Base-by-base conservation (phyloP, 2,888 invertebrate genomes). In the Seira ritae region DNA sequence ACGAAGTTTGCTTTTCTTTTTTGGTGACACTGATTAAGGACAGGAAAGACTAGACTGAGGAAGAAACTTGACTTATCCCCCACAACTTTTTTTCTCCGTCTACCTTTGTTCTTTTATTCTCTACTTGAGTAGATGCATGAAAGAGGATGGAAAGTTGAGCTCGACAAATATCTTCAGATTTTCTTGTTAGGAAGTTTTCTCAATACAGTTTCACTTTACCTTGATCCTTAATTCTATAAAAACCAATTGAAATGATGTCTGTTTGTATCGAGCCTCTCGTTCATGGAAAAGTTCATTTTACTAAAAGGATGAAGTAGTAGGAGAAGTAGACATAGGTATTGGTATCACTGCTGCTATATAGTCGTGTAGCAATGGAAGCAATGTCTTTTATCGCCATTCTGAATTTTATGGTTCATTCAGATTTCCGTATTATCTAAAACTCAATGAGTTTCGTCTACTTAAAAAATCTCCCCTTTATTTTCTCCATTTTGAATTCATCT, bases 21-120 rank as follows among this genome's bases (percentile, higher is more conserved):
- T 66, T 69, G 67, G 83, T 82, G 82, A 82, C 83, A 83, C 83
- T 83, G 83, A 83, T 83, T 83, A 83, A 83, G 83, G 73, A 68
- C 22, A 60, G 46, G 60, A 82, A 77, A 72, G 77, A 71, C 76
- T 23, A 60, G 20, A n/a, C 46, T 12, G 67, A 67, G 65, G 22
- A 23, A 71, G 10, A 76, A 75, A 82, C 68, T 77, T 82, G 69
- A 77, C 69, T 78, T 78, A 73, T 83, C 72, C 67, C 8, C 31
- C 31, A n/a, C 65, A 62, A 23, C 65, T 65, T 20, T 37, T 24
- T 24, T 67, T 67, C 62, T n/a, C 22, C 31, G 22, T 46, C 68
- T 42, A 42, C 62, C 20, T 62, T 62, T 62, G 62, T 62, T 62
- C 62, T 62, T 22, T 22, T 22, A 50, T 50, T 50, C 50, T 50